A percentile compares a stretch with the other conserved stretches of the same genome.
phyloP scores from a whole-genome alignment of 2,797 vertebrate genomes.

The Orestias chungarensis region DNA sequence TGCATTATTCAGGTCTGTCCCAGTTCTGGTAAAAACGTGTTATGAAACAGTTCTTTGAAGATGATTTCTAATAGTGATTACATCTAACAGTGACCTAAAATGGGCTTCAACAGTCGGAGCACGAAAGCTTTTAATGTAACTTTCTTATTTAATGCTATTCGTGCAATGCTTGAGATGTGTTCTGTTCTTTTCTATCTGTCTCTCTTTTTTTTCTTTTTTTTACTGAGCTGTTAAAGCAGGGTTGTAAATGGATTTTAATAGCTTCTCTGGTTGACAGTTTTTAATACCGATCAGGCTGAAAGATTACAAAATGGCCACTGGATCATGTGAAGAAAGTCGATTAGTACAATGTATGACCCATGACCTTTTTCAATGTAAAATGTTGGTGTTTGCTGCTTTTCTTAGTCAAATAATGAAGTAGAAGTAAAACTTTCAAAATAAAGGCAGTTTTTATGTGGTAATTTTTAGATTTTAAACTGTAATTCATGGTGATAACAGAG shows the following conservation, averaged over 20 bases:
- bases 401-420: not conserved
- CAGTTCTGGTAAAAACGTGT: not conserved
- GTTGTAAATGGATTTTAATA: constrained; percentile 67
- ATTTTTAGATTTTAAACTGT: not conserved
- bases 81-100: constrained; percentile 16
- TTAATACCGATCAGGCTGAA: constrained; percentile 62
- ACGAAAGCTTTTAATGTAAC: constrained; percentile 15
- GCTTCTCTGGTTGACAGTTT: constrained; percentile 50
- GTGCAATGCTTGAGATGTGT: constrained; percentile 13
- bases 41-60: constrained; percentile 9
- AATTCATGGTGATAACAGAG: not conserved
- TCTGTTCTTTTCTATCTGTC: constrained; percentile 20
- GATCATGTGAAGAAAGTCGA: constrained; percentile 46
- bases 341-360: constrained; percentile 36
- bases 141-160: constrained; percentile 24
- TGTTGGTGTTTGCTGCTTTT: constrained; percentile 9
- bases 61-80: constrained; percentile 15
- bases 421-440: not conserved
- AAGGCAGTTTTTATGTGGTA: not conserved
- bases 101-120: constrained; percentile 4
- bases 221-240: constrained; percentile 16
- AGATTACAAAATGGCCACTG: constrained; percentile 55
- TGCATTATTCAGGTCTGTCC: not conserved
- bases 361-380: constrained; percentile 35
- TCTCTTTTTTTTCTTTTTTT: constrained; percentile 17